Percentiles rank a stretch among this genome's conserved stretches.
Conservation (phyloP, 2,888 invertebrate species). For the Spialia ferax region DNA sequence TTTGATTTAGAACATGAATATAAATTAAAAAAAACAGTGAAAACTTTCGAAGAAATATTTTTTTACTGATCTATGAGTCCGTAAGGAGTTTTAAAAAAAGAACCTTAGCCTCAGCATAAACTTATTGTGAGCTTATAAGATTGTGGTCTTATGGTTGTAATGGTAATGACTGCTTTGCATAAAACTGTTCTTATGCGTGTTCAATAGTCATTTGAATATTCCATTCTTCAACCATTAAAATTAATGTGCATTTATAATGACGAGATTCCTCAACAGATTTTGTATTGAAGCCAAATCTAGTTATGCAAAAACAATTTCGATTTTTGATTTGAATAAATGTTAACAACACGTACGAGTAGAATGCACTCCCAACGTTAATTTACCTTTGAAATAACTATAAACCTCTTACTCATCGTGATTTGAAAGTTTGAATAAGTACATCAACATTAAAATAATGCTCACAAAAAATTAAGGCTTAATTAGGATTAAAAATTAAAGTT, state of each 20-base stretch:
- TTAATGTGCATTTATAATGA: conserved; percentile 35
- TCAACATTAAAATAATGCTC: too few species aligned
- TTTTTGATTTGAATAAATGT: neutral
- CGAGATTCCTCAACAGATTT: conserved; percentile 36
- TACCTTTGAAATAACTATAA: too few species aligned
- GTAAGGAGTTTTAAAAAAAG: conserved; percentile 22
- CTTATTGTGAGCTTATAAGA: conserved; percentile 15
- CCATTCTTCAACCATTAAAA: conserved; percentile 28
- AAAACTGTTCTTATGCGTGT: conserved; percentile 31
- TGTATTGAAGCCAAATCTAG: conserved; percentile 17
- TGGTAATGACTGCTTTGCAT: conserved; percentile 38
- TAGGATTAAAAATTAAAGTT: too few species aligned
- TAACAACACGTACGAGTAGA: neutral
- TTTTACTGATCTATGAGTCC: neutral
- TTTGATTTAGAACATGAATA: neutral
- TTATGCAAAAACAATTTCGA: neutral
- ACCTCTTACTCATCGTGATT: neutral
- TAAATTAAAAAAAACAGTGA: neutral
- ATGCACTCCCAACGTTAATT: too few species aligned
- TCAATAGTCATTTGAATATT: conserved; percentile 39
- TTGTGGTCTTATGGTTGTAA: conserved; percentile 17
- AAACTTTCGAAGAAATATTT: too few species aligned
- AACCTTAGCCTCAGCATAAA: conserved; percentile 34
- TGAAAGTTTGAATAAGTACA: too few species aligned
- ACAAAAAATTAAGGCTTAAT: too few species aligned